Conservation (phyloP, 2,113 vertebrate genomes). For the Pseudopodoces humilis region DNA sequence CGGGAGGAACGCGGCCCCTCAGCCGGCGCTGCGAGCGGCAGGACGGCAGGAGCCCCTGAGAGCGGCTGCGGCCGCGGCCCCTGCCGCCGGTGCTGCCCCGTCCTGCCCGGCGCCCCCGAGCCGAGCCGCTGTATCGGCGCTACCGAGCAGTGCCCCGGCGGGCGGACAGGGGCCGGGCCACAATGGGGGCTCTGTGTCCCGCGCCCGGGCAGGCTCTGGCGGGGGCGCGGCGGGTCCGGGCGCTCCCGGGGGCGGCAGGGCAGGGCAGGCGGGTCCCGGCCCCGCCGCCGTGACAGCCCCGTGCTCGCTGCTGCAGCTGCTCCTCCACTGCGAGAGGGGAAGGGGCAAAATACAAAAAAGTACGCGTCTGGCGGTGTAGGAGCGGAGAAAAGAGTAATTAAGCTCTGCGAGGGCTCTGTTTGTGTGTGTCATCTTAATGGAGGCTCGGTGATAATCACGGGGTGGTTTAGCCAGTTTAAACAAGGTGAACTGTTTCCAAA, state of each 20-base stretch:
- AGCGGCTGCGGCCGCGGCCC: neutral
- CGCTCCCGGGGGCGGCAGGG: neutral
- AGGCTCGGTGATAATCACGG: neutral
- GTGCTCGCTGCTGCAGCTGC: neutral
- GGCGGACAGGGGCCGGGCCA: neutral
- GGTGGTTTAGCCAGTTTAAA: constrained; percentile 29
- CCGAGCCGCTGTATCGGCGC: neutral
- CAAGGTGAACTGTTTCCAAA: neutral
- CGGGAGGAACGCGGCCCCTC: neutral
- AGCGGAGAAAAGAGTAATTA: neutral
- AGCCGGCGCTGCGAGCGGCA: neutral
- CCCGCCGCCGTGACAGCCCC: neutral
- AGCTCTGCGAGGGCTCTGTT: neutral
- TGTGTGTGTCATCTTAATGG: neutral
- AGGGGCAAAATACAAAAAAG: rapidly evolving
- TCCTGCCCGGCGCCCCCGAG: neutral
- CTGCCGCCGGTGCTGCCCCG: neutral
- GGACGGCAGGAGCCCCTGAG: neutral
- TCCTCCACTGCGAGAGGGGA: neutral
- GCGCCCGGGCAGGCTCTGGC: neutral
- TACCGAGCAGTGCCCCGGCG: neutral
- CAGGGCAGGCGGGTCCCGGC: neutral
- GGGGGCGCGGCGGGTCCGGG: neutral
- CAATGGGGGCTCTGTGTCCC: neutral
- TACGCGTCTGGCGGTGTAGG: neutral